These are phyloP conservation scores for Ovis canadensis DNA, from an alignment of 2,113 vertebrate genomes.

Conservation along the genomic window DNA sequence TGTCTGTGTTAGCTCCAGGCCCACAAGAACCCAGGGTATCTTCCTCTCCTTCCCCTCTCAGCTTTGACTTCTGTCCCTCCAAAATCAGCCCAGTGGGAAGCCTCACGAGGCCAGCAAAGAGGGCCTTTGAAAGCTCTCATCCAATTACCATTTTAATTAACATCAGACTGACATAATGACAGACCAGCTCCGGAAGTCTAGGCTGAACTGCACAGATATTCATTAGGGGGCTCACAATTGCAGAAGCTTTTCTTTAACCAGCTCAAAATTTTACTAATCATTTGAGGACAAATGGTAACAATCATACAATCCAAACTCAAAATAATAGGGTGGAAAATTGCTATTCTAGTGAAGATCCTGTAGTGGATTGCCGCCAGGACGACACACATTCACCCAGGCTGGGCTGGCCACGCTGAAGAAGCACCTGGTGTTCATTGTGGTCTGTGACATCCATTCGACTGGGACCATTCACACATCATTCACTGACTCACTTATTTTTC, in stretches of 20 bases:
- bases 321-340: constrained; percentile 56
- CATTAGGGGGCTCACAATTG: background rate
- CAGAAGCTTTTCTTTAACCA: constrained; percentile 15
- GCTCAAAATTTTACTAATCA: constrained; percentile 46
- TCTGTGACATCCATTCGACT: background rate
- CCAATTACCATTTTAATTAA: constrained; percentile 65
- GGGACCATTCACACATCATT: background rate
- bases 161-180: constrained; percentile 57
- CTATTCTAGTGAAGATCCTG: background rate
- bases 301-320: constrained; percentile 13
- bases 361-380: background rate
- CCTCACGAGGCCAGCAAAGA: background rate
- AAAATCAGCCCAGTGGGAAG: constrained; percentile 12
- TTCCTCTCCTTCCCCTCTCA: background rate
- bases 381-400: background rate
- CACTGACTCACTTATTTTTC: background rate
- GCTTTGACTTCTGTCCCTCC: background rate
- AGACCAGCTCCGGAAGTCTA: constrained; percentile 31
- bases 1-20: background rate
- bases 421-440: background rate
- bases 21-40: background rate
- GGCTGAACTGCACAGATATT: background rate
- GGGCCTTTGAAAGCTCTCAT: constrained; percentile 27
- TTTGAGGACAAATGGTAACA: constrained; percentile 50
- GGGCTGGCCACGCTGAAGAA: background rate